Base-by-base conservation (phyloP, 2,113 vertebrate species). In the Equus przewalskii region DNA sequence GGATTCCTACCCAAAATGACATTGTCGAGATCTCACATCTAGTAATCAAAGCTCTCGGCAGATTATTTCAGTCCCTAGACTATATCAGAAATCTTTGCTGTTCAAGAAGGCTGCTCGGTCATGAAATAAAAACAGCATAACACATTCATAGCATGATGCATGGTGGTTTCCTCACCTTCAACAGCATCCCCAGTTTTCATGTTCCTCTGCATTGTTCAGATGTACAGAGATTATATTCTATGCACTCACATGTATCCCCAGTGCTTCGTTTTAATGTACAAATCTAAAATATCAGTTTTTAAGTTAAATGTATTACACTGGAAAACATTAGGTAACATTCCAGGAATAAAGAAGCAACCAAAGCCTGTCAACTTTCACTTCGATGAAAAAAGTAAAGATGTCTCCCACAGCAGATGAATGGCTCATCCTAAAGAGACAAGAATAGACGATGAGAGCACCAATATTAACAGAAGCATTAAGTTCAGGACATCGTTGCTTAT, bases 281-380 rank as follows among this genome's bases (percentile, higher is more conserved):
- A 87, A 19, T 62, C 73, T 81, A 67, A 90, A 95, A 58, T 79
- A 56, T 30, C 54, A 67, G 22, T 13, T 86, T 92, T 86, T 86
- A 33, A 65, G 4, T 49, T 82, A 76, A 91, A 87, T 33, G 22
- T 91, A 56, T 13, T 21, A 51, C 3, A 62, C 41, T 86, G 30
- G 58, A 76, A 97, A 96, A 78, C 10, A 26, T 87, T 81, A 36
- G 19, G 60, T 96, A 91, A 33, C 18, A 62, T 54, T 54, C 19
- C 10, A 26, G 24, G 22, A 0, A 80, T 80, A 89, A 89, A 80
- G 5, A 56, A 85, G 64, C 21, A 79, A 4, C 44, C 78, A 72
- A 70, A 46, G 7, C 6, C 14, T 81, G 16, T n/a, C 33, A 80
- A 80, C 2, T 81, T 93, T 67, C 36, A 91, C 8, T 36, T 90